phyloP scores from a whole-genome alignment of 2,888 invertebrate species.

The Drosophila nigricruria region DNA sequence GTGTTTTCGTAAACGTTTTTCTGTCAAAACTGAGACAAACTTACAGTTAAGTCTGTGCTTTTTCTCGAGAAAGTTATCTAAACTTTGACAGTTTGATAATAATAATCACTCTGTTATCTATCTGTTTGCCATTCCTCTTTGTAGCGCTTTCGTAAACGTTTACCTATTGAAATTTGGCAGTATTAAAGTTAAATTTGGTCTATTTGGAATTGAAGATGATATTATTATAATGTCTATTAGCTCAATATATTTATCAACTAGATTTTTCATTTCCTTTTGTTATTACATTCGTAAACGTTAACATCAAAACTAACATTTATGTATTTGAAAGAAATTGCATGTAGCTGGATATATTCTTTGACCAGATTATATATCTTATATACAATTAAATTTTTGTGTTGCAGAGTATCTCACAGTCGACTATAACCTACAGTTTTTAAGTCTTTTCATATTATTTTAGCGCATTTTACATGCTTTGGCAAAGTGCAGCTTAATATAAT shows the following conservation, averaged over 20 bases:
- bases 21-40: background rate
- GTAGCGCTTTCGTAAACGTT: background rate
- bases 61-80: background rate
- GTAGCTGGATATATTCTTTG: background rate
- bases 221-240: background rate
- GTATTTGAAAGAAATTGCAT: too few relatives aligned
- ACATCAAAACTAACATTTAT: background rate
- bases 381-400: background rate
- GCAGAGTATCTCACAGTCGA: constrained; percentile 16
- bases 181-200: background rate
- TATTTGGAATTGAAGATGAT: background rate
- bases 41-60: background rate
- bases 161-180: background rate
- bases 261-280: background rate
- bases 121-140: background rate
- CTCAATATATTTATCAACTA: background rate
- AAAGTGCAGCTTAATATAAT: constrained; percentile 62
- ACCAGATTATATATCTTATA: background rate
- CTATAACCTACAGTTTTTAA: background rate
- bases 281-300: background rate
- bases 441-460: constrained; percentile 7
- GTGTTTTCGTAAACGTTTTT: background rate
- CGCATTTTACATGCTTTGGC: constrained; percentile 36
- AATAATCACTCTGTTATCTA: background rate
- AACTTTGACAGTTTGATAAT: background rate